Percentiles rank a stretch among this genome's conserved stretches.
Conservation (phyloP, 2,113 vertebrate species). For the Notarius quadriscutis region DNA sequence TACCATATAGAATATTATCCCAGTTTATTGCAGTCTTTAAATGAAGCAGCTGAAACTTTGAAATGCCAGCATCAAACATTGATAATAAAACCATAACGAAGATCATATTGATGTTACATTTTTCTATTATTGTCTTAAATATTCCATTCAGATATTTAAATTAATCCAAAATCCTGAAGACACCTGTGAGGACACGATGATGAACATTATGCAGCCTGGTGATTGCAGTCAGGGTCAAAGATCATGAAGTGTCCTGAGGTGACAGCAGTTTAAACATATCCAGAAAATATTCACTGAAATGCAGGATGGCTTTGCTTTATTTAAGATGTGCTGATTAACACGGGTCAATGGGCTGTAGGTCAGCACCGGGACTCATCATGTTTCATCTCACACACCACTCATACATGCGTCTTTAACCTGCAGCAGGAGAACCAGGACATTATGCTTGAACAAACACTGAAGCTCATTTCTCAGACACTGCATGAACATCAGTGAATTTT, state of each 20-base stretch:
- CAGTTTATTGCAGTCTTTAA: background rate
- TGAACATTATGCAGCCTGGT: background rate
- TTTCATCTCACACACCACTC: slow-evolving; percentile 6
- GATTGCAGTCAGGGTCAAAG: background rate
- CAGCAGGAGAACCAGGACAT: background rate
- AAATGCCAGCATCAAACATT: background rate
- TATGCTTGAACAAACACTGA: background rate
- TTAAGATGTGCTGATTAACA: background rate
- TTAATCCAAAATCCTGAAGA: background rate
- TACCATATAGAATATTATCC: background rate
- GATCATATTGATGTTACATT: background rate
- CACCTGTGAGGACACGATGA: background rate
- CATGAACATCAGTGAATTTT: no score
- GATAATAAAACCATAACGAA: background rate
- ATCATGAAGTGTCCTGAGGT: background rate
- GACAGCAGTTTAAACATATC: background rate
- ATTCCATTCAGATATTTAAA: background rate
- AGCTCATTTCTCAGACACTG: background rate
- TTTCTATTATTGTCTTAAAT: background rate
- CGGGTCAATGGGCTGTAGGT: background rate
- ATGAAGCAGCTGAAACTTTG: background rate
- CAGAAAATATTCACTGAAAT: background rate
- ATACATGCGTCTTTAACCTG: background rate
- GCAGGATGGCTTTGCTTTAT: background rate
- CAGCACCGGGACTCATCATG: background rate